A percentile compares a stretch with the other conserved stretches of the same genome.
phyloP scores from a whole-genome alignment of 64 coral and sea anemone species.

The Pocillopora verrucosa region DNA sequence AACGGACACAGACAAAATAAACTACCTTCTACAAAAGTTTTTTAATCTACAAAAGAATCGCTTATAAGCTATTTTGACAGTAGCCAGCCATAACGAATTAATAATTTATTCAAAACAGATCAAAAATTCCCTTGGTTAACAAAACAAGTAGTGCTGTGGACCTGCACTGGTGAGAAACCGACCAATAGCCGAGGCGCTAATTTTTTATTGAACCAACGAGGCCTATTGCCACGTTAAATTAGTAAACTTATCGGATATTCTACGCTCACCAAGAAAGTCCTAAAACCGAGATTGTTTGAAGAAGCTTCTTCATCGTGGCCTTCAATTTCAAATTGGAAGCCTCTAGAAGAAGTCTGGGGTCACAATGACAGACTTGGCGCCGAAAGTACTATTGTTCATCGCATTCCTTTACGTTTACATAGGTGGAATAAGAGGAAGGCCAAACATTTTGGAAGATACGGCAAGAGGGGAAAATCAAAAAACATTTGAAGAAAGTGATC shows the following conservation, averaged over 20 bases:
- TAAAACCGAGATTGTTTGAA: background rate
- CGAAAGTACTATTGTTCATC: background rate
- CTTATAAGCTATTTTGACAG: too few species aligned
- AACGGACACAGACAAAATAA: background rate
- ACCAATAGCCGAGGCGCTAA: slow-evolving; percentile 10
- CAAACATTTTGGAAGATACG: slow-evolving; percentile 30
- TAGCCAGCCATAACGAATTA: slow-evolving; percentile 18
- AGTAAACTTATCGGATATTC: background rate
- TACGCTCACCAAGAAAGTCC: slow-evolving; percentile 1
- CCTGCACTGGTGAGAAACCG: background rate
- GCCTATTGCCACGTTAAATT: slow-evolving; percentile 27
- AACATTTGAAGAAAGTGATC: slow-evolving; percentile 15
- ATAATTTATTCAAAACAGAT: slow-evolving; percentile 24
- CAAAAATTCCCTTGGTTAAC: slow-evolving; percentile 14
- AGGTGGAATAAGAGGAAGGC: slow-evolving; percentile 28
- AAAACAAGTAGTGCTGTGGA: background rate
- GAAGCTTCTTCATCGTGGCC: slow-evolving; percentile 4
- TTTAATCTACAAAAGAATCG: background rate
- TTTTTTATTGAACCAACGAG: slow-evolving; percentile 29
- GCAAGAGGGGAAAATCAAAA: background rate
- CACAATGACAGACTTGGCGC: background rate
- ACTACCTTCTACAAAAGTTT: background rate
- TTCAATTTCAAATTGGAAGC: slow-evolving; percentile 19
- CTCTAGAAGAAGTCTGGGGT: background rate
- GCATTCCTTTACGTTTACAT: slow-evolving; percentile 21